These are phyloP conservation scores for Labia minor DNA, from an alignment of 2,888 invertebrate genomes.

Conservation along the genomic window DNA sequence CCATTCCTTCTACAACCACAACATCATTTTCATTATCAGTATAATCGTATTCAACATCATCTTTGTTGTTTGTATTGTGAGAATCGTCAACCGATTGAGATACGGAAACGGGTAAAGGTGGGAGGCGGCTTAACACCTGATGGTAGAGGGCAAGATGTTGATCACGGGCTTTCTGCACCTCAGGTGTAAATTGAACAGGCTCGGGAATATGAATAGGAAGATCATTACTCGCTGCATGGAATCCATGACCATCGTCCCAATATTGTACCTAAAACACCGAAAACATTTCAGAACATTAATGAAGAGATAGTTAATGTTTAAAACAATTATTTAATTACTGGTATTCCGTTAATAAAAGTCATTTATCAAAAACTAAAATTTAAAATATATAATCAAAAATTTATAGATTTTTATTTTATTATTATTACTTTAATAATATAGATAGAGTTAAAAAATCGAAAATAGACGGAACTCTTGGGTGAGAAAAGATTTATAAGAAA, in stretches of 20 bases:
- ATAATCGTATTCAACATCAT: constrained; percentile 21
- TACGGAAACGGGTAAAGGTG: constrained; percentile 33
- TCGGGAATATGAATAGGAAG: constrained; percentile 30
- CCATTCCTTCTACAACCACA: constrained; percentile 22
- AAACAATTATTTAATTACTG: background rate
- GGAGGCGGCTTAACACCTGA: constrained; percentile 39
- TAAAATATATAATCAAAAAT: no score
- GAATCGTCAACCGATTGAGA: constrained; percentile 31
- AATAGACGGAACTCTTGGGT: no score
- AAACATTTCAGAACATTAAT: background rate
- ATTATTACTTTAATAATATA: no score
- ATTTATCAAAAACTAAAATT: no score
- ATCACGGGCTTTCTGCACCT: constrained; percentile 52
- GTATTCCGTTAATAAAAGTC: background rate
- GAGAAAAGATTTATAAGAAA: no score
- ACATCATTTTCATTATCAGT: constrained; percentile 24
- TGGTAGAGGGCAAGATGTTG: constrained; percentile 31
- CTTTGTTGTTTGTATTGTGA: constrained; percentile 18
- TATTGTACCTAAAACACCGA: constrained; percentile 50
- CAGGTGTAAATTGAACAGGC: constrained; percentile 56
- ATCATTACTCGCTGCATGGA: constrained; percentile 62
- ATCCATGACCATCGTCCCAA: constrained; percentile 64
- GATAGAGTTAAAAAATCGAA: no score
- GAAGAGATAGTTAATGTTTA: no score
- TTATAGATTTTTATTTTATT: no score